These are phyloP conservation scores for Lucinisca nassula DNA, from an alignment of 2,888 invertebrate genomes.

Conservation along the genomic window DNA sequence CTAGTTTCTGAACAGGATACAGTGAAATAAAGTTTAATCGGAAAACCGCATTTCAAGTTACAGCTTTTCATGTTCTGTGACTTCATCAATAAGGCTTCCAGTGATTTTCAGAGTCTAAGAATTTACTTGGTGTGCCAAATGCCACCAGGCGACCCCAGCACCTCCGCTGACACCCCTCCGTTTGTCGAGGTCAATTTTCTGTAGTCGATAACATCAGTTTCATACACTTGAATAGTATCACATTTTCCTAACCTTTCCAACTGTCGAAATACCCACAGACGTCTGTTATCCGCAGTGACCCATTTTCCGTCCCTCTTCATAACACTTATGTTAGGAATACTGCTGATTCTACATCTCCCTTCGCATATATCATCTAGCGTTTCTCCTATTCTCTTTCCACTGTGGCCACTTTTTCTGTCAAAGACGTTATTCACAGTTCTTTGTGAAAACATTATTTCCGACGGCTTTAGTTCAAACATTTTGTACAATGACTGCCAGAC, in stretches of 20 bases:
- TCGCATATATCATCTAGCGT: constrained; percentile 54
- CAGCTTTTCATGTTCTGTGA: no score
- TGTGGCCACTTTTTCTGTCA: not conserved
- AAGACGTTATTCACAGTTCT: constrained; percentile 9
- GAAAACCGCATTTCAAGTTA: no score
- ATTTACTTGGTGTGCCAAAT: constrained; percentile 22
- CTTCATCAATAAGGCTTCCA: no score
- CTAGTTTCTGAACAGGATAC: no score
- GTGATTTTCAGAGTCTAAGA: no score
- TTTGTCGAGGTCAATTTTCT: constrained; percentile 35
- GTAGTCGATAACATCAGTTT: not conserved
- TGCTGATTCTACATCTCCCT: constrained; percentile 18
- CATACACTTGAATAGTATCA: constrained; percentile 5
- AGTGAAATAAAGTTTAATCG: no score
- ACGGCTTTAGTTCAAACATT: constrained; percentile 17
- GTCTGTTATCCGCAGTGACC: constrained; percentile 45
- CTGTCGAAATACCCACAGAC: constrained; percentile 46
- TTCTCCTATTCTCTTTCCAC: constrained; percentile 27
- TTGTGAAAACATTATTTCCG: constrained; percentile 41
- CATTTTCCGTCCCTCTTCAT: constrained; percentile 20
- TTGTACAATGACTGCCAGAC: no score
- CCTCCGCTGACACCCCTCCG: constrained; percentile 18
- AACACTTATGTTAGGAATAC: constrained; percentile 30
- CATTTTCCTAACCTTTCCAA: constrained; percentile 41
- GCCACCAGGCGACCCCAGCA: constrained; percentile 29